Base-by-base conservation (phyloP, 2,113 vertebrate species). In the Corythaixoides concolor region DNA sequence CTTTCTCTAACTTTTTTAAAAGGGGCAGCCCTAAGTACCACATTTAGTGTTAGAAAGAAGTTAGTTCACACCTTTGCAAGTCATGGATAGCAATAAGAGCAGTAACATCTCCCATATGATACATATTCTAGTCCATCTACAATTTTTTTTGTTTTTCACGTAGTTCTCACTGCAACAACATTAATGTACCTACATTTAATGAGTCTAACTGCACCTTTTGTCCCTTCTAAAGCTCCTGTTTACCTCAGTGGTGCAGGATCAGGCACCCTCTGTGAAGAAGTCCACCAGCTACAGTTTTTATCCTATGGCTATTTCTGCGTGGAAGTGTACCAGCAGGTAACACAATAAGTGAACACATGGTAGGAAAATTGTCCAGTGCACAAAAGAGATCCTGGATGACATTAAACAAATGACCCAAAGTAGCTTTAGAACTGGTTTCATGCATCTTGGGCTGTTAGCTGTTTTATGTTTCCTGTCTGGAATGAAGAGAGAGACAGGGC, bases 401-500 rank as follows among this genome's bases (percentile, higher is more conserved):
- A 79, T 96, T 94, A 95, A 96, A 93, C 93, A 91, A 97, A 93
- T 80, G 92, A 89, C 84, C 91, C 6, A 15, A 89, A 96, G 95
- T 94, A 92, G 93, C 84, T 96, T 85, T 96, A 89, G 95, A 89
- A 96, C 94, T 53, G 94, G 84, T 96, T 96, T 96, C 89, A 85
- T 95, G 94, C 94, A 88, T 93, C 85, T 95, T 78, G 39, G 81
- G 77, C 97, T 95, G 95, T 92, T 93, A 95, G 91, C 91, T 96
- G 85, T 88, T 97, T 97, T 97, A 97, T 96, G 85, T 97, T 97
- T 97, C 95, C 95, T 95, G 95, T 97, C 97, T 97, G 89, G 93
- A 95, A 94, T 2, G 52, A 75, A 93, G 84, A 78, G 77, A 94
- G 86, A 93, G 89, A 83, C 88, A n/a, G 87, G 68, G 94, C 63